Percentiles rank a stretch among this genome's conserved stretches.
Evolutionary conservation across 1,140 invertebrate species (phyloP).

Genomic region (Pseudobourletiella spinata): DNA sequence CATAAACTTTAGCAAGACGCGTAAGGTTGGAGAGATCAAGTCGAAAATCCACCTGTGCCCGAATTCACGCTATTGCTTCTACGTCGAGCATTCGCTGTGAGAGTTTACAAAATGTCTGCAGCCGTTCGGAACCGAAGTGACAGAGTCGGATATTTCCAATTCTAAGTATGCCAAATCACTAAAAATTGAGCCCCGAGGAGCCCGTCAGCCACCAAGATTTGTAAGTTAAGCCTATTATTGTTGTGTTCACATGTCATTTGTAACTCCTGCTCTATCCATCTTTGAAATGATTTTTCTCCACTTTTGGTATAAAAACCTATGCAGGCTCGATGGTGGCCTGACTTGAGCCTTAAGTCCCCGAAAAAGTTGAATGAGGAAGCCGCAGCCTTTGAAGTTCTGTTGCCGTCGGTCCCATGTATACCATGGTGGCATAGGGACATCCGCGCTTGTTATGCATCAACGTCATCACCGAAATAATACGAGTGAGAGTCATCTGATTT

Average conservation of each 20-base stretch:
- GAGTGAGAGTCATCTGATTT: too few relatives aligned
- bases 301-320: too few relatives aligned
- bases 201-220: conserved; percentile 68
- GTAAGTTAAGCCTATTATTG: conserved; percentile 56
- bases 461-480: too few relatives aligned
- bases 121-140: conserved; percentile 68
- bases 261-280: too few relatives aligned
- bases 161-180: conserved; percentile 82
- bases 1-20: conserved; percentile 93
- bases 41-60: conserved; percentile 98
- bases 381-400: too few relatives aligned
- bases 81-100: conserved; percentile 73
- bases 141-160: conserved; percentile 79
- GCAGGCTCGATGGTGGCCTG: conserved; percentile 79
- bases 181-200: conserved; percentile 77
- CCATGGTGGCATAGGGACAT: too few relatives aligned
- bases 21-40: conserved; percentile 96
- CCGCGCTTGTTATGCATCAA: too few relatives aligned
- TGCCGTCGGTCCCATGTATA: too few relatives aligned
- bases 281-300: too few relatives aligned
- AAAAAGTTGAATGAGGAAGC: too few relatives aligned
- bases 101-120: conserved; percentile 82
- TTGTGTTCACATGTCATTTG: too few relatives aligned
- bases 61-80: conserved; percentile 94
- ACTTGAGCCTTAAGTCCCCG: conserved; percentile 76